Evolutionary conservation across 2,797 vertebrate genomes (phyloP).

Genomic region (Diplodus puntazzo): DNA sequence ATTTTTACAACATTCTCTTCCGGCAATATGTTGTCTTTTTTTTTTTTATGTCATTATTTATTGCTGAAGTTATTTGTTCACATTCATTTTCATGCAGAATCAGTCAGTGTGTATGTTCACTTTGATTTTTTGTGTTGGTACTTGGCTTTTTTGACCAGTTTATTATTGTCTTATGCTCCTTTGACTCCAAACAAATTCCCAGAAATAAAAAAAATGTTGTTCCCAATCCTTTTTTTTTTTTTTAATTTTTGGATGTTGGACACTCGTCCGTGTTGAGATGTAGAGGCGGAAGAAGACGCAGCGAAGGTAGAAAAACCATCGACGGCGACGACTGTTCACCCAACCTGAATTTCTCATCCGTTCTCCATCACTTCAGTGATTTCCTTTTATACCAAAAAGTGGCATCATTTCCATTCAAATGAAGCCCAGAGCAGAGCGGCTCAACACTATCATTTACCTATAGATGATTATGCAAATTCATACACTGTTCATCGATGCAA

Average conservation of each 20-base stretch:
- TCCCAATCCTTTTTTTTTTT: slow-evolving; percentile 83
- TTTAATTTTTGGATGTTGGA: slow-evolving; percentile 33
- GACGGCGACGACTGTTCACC: slow-evolving; percentile 19
- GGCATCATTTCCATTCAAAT: slow-evolving; percentile 78
- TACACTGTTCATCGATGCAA: slow-evolving; percentile 64
- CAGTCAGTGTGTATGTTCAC: slow-evolving; percentile 78
- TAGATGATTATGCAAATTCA: slow-evolving; percentile 78
- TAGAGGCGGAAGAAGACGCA: slow-evolving; percentile 6
- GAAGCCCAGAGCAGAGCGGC: slow-evolving; percentile 52
- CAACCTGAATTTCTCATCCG: slow-evolving; percentile 48
- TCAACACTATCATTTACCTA: slow-evolving; percentile 71
- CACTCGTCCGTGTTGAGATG: slow-evolving; percentile 29
- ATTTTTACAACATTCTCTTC: slow-evolving; percentile 74
- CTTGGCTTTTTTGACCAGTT: slow-evolving; percentile 86
- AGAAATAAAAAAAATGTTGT: slow-evolving; percentile 97
- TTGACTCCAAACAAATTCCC: slow-evolving; percentile 93
- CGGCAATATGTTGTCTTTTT: slow-evolving; percentile 44
- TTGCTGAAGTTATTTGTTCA: slow-evolving; percentile 83
- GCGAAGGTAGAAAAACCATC: slow-evolving; percentile 9
- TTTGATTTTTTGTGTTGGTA: slow-evolving; percentile 87
- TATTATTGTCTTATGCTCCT: slow-evolving; percentile 89
- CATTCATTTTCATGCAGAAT: slow-evolving; percentile 73
- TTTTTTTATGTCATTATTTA: slow-evolving; percentile 82
- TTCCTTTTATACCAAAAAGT: slow-evolving; percentile 66
- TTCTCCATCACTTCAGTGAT: slow-evolving; percentile 56